Evolutionary conservation across 1,140 invertebrate species (phyloP).

Genomic region (Vanessa atalanta): DNA sequence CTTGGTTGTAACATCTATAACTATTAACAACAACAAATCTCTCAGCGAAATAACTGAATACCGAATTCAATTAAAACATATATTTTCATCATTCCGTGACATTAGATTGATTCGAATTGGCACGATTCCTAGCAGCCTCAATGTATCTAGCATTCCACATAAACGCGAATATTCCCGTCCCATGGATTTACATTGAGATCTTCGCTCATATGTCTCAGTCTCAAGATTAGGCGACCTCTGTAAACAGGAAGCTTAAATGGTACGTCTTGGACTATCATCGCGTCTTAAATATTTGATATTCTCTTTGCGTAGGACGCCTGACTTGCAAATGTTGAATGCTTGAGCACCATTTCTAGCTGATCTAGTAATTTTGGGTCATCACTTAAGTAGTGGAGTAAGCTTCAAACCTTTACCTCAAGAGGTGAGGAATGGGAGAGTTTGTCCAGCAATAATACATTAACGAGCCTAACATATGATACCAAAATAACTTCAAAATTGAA

Average conservation of each 20-base stretch:
- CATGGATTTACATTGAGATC: conserved; percentile 19
- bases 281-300: conserved; percentile 27
- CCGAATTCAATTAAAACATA: conserved; percentile 30
- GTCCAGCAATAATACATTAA: too few species aligned
- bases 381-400: too few species aligned
- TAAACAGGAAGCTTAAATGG: conserved; percentile 28
- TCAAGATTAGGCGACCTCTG: conserved; percentile 26
- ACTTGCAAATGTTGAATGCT: not conserved
- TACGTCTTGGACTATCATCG: conserved; percentile 12
- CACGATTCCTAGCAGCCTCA: conserved; percentile 22
- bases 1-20: too few species aligned
- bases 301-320: conserved; percentile 10
- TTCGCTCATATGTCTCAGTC: conserved; percentile 24
- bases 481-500: too few species aligned
- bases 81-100: conserved; percentile 27
- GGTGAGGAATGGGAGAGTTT: too few species aligned
- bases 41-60: conserved; percentile 8
- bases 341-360: too few species aligned
- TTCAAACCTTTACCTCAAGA: too few species aligned
- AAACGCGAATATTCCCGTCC: conserved; percentile 25
- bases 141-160: conserved; percentile 22
- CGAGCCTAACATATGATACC: too few species aligned
- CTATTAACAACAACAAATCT: not conserved
- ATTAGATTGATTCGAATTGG: conserved; percentile 34
- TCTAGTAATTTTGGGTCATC: too few species aligned